Conservation (phyloP, 2,888 invertebrate genomes). For the Schizaphis graminum region DNA sequence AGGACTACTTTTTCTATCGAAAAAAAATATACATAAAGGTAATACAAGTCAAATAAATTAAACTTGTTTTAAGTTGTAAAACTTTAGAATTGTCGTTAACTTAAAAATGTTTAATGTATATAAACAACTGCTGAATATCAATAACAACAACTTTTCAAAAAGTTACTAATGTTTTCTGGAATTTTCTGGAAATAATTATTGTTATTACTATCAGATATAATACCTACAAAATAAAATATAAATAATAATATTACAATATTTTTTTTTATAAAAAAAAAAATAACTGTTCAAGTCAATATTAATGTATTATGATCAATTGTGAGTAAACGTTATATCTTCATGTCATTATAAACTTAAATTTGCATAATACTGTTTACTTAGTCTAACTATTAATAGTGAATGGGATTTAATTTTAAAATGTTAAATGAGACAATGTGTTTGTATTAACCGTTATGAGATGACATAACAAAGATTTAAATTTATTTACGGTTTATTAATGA, state of each 20-base stretch:
- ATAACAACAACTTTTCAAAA: background rate
- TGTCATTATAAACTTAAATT: background rate
- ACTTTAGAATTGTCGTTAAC: background rate
- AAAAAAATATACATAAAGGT: background rate
- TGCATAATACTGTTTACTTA: background rate
- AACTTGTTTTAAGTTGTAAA: background rate
- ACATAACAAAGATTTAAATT: background rate
- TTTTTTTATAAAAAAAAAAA: background rate
- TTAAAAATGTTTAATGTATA: background rate
- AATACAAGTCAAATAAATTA: background rate
- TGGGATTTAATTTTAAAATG: background rate
- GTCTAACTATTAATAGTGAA: background rate
- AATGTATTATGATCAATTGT: background rate
- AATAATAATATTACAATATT: background rate
- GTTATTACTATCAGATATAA: background rate
- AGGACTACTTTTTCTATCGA: background rate
- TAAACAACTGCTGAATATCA: background rate
- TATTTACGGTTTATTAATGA: background rate
- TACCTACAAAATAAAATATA: background rate
- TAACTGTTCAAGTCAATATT: background rate
- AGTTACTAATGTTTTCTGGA: background rate
- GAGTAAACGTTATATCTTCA: background rate
- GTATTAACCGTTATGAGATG: background rate
- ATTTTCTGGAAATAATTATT: background rate
- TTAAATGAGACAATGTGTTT: background rate